phyloP scores from a whole-genome alignment of 2,113 vertebrate species.

The Cryptomyrus ogoouensis region DNA sequence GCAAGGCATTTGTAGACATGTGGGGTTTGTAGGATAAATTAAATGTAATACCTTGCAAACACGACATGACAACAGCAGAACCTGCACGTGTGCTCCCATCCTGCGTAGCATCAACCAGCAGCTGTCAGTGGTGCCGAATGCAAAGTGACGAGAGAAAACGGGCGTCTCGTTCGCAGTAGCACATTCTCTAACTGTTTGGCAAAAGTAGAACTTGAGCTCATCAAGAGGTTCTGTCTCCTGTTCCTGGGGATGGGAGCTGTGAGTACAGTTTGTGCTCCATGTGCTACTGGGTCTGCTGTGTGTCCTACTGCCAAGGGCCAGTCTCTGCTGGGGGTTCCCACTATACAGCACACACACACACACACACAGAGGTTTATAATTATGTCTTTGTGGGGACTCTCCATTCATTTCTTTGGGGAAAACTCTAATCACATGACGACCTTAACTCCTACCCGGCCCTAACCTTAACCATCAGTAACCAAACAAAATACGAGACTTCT shows the following conservation, averaged over 20 bases:
- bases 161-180: background rate
- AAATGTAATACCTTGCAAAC: background rate
- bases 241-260: background rate
- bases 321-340: background rate
- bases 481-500: too few relatives aligned
- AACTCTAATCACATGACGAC: too few relatives aligned
- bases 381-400: too few relatives aligned
- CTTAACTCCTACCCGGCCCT: too few relatives aligned
- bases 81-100: background rate
- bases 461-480: too few relatives aligned
- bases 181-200: background rate
- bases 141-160: background rate
- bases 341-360: background rate
- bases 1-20: slow-evolving; percentile 14
- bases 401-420: too few relatives aligned
- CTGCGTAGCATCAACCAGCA: background rate
- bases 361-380: slow-evolving; percentile 6
- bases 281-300: background rate
- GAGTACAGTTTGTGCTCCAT: background rate
- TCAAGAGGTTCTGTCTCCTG: background rate
- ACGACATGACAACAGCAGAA: background rate
- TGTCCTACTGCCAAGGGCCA: background rate
- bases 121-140: background rate
- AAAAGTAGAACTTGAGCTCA: background rate
- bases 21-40: slow-evolving; percentile 31